These are phyloP conservation scores for Helogale parvula DNA, from an alignment of 2,113 vertebrate genomes.

Conservation along the genomic window DNA sequence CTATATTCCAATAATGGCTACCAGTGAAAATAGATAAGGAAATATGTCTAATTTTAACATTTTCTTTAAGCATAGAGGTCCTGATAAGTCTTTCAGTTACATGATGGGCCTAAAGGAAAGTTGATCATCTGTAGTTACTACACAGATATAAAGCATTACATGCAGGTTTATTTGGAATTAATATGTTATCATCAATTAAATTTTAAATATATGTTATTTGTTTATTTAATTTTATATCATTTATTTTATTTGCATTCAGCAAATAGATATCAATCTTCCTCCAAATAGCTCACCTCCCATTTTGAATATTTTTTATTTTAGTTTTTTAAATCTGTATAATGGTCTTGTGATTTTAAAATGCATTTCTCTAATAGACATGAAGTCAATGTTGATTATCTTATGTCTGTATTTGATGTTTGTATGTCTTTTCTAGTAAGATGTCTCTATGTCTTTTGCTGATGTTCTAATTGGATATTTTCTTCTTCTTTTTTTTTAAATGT, in stretches of 20 bases:
- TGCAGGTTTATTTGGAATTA: not conserved
- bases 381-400: not conserved
- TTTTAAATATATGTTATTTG: not conserved
- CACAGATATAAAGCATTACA: not conserved
- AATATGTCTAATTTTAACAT: not conserved
- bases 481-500: too few relatives aligned
- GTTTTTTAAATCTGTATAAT: not conserved
- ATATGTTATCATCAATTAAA: not conserved
- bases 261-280: not conserved
- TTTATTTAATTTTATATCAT: conserved; percentile 12
- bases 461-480: not conserved
- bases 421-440: not conserved
- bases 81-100: not conserved
- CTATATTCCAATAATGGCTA: not conserved
- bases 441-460: not conserved
- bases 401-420: not conserved
- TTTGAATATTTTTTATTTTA: not conserved
- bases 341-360: not conserved
- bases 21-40: not conserved
- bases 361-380: not conserved
- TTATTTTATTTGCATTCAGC: not conserved
- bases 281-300: not conserved
- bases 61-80: not conserved
- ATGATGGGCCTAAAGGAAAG: not conserved
- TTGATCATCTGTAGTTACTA: not conserved